Conservation (phyloP, 2,888 invertebrate species). For the Plemyria rubiginata region DNA sequence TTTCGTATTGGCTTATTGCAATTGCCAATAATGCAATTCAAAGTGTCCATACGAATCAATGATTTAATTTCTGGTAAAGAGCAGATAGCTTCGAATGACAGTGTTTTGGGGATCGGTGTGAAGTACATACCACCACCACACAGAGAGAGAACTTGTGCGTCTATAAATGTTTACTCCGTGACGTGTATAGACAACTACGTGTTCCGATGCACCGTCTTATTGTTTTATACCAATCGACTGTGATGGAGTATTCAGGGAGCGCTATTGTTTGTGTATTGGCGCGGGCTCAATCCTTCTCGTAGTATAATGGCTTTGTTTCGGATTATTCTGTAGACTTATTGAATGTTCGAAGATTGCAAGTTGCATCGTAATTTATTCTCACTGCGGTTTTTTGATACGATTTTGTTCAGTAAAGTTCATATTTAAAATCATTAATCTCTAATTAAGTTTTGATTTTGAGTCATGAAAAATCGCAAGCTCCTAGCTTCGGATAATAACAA, state of each 20-base stretch:
- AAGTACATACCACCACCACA: too few species aligned
- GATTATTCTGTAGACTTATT: slow-evolving; percentile 11
- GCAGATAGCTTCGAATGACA: too few species aligned
- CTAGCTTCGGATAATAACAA: too few species aligned
- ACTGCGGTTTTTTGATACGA: neutral
- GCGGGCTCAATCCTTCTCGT: slow-evolving; percentile 13
- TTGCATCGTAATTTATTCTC: neutral
- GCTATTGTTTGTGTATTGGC: slow-evolving; percentile 25
- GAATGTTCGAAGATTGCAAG: slow-evolving; percentile 7
- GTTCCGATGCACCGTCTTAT: slow-evolving; percentile 23
- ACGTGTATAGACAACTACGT: slow-evolving; percentile 5
- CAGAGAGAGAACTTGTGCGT: neutral
- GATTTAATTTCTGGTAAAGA: too few species aligned
- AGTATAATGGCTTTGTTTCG: slow-evolving; percentile 19
- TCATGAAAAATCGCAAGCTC: too few species aligned
- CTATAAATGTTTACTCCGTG: neutral
- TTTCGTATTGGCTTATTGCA: too few species aligned
- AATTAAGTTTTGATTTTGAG: too few species aligned
- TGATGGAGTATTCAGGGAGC: slow-evolving; percentile 28
- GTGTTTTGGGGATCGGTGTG: too few species aligned
- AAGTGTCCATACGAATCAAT: too few species aligned
- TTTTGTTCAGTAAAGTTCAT: neutral
- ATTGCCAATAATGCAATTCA: too few species aligned
- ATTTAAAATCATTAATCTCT: neutral
- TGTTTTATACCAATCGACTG: slow-evolving; percentile 36